These are phyloP conservation scores for Oreochromis niloticus DNA, from an alignment of 2,113 vertebrate species.

Conservation along the genomic window DNA sequence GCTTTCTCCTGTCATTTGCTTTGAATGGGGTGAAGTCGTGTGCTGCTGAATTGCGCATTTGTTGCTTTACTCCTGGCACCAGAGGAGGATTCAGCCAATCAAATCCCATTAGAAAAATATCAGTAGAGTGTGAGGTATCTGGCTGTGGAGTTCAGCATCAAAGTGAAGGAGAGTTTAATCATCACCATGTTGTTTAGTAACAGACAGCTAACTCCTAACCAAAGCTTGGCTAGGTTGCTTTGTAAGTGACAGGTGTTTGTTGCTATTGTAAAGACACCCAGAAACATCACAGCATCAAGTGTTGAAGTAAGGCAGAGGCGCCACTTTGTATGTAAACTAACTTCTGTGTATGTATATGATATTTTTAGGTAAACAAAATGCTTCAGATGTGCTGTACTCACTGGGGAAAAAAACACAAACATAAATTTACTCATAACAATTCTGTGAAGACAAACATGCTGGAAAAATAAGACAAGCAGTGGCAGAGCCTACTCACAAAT, in stretches of 20 bases:
- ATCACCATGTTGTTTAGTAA: background rate
- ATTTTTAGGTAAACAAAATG: background rate
- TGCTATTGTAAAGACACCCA: background rate
- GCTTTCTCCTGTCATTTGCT: background rate
- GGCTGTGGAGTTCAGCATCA: background rate
- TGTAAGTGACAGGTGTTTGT: background rate
- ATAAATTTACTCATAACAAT: background rate
- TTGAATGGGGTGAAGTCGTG: background rate
- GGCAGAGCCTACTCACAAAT: constrained; percentile 33
- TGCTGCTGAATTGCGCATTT: background rate
- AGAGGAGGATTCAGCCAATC: background rate
- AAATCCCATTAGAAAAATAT: background rate
- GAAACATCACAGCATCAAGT: background rate
- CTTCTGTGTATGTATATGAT: background rate
- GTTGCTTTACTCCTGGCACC: background rate
- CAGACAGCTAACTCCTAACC: background rate
- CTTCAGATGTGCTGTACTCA: background rate
- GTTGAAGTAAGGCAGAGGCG: fast-evolving
- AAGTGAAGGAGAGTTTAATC: background rate
- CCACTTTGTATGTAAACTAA: background rate
- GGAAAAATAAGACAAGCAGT: background rate
- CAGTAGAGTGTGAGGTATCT: background rate
- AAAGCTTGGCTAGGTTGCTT: background rate
- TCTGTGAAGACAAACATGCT: background rate
- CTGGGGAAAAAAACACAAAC: background rate